Base-by-base conservation (phyloP, 2,797 vertebrate genomes). In the Centropyge bicolor region DNA sequence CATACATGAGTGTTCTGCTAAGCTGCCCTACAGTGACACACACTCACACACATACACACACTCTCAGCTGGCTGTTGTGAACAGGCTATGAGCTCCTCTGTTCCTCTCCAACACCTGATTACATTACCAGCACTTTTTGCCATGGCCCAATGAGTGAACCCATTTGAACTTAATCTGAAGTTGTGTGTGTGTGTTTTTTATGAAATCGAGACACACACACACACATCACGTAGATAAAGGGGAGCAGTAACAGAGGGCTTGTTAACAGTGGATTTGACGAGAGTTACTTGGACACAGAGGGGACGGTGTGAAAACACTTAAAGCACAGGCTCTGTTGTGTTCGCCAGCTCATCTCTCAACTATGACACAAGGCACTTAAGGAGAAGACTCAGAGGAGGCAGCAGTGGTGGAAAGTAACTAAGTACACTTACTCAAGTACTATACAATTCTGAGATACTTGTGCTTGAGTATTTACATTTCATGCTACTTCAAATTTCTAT, bases 61-160 rank as follows among this genome's bases (percentile, higher is more conserved):
- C 22, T 45, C 74, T 80, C 61, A 71, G 70, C 74, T 77, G 61
- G 60, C 74, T 69, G 57, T 69, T 69, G 60, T 35, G 66, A 38
- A 51, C 12, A 22, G 6, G 68, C 40, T 40, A 27, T 70, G 67
- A 38, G 62, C 57, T 84, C 74, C 38, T 67, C 73, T 65, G 83
- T 76, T 80, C 74, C 80, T 83, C 76, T 84, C 87, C 71, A 76
- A 86, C 83, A 86, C 70, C 82, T 90, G 84, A 88, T 89, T 88
- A 84, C 66, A 89, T 89, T 89, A 74, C 75, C 85, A 89, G 90
- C 61, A 57, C 64, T 70, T 86, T 78, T 82, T 80, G 68, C 70
- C 67, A 74, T 55, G 22, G 71, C 27, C 27, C 68, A 81, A 71
- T 22, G 49, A 84, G 62, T 65, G 82, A 89, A 90, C 87, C 76